These are phyloP conservation scores for Tenthredo amoena DNA, from an alignment of 2,888 invertebrate species.

Conservation along the genomic window DNA sequence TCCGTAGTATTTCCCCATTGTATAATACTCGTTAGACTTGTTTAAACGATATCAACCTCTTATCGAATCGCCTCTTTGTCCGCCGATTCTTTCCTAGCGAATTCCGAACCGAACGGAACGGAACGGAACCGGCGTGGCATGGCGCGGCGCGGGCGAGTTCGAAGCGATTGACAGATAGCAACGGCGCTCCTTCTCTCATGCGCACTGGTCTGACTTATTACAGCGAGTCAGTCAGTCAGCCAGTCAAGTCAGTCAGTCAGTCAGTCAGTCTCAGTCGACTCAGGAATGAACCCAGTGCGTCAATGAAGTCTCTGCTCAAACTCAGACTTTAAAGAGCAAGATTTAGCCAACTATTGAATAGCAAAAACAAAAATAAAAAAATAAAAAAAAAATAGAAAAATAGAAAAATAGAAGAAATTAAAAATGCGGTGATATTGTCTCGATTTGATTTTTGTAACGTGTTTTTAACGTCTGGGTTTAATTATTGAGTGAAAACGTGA, in stretches of 20 bases:
- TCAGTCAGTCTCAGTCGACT: slow-evolving; percentile 20
- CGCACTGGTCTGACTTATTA: not conserved
- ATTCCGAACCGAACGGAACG: too few relatives aligned
- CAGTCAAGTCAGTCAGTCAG: slow-evolving; percentile 1
- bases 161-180: slow-evolving; percentile 22
- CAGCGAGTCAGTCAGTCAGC: slow-evolving; percentile 26
- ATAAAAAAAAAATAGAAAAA: too few relatives aligned
- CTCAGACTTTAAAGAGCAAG: not conserved
- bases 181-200: not conserved
- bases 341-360: not conserved
- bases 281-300: slow-evolving; percentile 17
- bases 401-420: too few relatives aligned
- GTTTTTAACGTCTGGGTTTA: too few relatives aligned
- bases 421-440: too few relatives aligned
- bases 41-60: not conserved
- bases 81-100: not conserved
- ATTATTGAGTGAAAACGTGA: too few relatives aligned
- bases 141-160: not conserved
- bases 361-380: not conserved
- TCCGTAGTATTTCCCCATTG: not conserved
- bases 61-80: not conserved
- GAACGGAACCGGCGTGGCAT: too few relatives aligned
- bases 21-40: not conserved
- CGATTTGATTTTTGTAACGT: too few relatives aligned
- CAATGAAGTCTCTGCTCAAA: not conserved